Percentiles rank a stretch among this genome's conserved stretches.
Evolutionary conservation across 2,113 vertebrate genomes (phyloP).

Genomic region (Oxyura jamaicensis): DNA sequence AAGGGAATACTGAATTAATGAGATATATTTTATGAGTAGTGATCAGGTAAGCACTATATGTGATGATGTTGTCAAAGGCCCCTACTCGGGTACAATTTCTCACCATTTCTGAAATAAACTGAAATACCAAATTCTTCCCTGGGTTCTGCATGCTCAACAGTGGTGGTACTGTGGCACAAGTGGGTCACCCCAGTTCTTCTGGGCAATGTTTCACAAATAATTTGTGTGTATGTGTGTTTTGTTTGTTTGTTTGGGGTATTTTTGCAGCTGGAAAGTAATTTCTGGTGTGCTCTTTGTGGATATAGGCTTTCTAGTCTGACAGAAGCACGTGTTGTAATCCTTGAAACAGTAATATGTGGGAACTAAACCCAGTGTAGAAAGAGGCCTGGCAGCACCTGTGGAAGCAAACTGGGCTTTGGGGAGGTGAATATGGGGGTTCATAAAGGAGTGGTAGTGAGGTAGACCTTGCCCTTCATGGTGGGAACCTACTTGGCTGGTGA

Average conservation of each 20-base stretch:
- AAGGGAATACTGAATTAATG: not conserved
- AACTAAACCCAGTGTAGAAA: not conserved
- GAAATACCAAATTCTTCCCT: fast-evolving
- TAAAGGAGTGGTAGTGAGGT: not conserved
- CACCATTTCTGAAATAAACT: not conserved
- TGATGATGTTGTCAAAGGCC: not conserved
- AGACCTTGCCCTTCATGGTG: not conserved
- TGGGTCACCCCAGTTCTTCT: not conserved
- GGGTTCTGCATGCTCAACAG: not conserved
- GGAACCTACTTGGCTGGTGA: not conserved
- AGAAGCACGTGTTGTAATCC: not conserved
- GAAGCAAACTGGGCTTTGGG: not conserved
- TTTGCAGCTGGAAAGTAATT: not conserved
- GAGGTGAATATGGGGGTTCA: fast-evolving
- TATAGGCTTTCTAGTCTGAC: not conserved
- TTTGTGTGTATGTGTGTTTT: not conserved
- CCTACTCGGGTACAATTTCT: not conserved
- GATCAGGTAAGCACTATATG: too few relatives aligned
- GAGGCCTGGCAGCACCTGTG: not conserved
- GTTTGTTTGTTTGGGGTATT: not conserved
- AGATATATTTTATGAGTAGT: fast-evolving
- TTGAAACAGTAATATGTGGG: not conserved
- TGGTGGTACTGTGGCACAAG: not conserved
- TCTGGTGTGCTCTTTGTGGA: not conserved
- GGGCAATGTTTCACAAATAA: not conserved